Base-by-base conservation (phyloP, 1,140 invertebrate genomes). In the Condylostylus longicornis region DNA sequence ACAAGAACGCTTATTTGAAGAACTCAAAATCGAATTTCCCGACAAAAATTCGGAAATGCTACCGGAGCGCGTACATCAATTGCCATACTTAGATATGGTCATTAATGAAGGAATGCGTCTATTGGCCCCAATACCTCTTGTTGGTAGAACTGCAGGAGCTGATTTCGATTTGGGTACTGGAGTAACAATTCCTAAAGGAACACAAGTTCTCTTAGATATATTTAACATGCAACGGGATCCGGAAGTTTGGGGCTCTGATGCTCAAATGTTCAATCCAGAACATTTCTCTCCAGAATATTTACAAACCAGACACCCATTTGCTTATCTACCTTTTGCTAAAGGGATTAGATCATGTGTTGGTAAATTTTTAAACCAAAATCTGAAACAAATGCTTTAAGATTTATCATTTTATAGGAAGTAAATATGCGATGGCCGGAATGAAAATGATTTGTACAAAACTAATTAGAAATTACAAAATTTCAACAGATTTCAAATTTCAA, bases 11-110 rank as follows among this genome's bases (percentile, higher is more conserved):
- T 54, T 72, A 3, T 62, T 70, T 22, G 55, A 71, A 18, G 80
- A 84, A 56, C 45, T 79, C 32, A 51, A 63, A 23, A 35, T 50
- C 18, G 62, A 82, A 8, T 69, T 77, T 49, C 70, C 67, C 19
- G 47, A 58, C 38, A 17, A 18, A 27, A 38, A 57, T 32, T n/a
- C 47, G 12, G 43, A 62, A 18, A 47, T 63, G 2, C 68, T 64
- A 12, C 57, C 61, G 35, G 63, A 72, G n/a, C 71, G 75, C 33
- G 43, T 79, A 1, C 49, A 64, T 20, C 48, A 65, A 22, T 71
- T 83, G 65, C 70, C 63, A 33, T 76, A 79, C 45, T 63, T 75
- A 1, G 74, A 76, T 38, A 66, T 68, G 48, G 69, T 69, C 1
- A 69, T 79, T 8, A 75, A 75, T 47, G 75, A 79, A 54, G 67